These are phyloP conservation scores for Drosophila bifasciata DNA, from an alignment of 1,140 invertebrate genomes.

Conservation along the genomic window DNA sequence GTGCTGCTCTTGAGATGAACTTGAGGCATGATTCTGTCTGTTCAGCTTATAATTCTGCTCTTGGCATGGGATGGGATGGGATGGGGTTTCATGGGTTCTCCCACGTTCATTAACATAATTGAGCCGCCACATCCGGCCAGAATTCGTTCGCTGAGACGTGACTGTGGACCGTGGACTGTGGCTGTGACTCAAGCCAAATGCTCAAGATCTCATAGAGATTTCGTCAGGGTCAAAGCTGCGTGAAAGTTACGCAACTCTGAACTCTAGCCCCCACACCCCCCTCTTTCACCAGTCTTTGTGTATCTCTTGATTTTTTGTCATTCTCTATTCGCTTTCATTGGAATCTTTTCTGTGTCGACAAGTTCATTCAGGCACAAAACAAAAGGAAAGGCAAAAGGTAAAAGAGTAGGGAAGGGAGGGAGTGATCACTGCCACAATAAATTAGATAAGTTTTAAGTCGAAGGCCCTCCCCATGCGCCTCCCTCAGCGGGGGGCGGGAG, in stretches of 20 bases:
- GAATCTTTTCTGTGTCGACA: slow-evolving; percentile 57
- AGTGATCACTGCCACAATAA: slow-evolving; percentile 41
- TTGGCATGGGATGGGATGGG: too few species aligned
- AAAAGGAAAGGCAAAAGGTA: slow-evolving; percentile 33
- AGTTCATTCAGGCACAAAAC: slow-evolving; percentile 57
- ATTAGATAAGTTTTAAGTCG: slow-evolving; percentile 64
- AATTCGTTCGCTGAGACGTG: slow-evolving; percentile 32
- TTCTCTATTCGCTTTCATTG: slow-evolving; percentile 36
- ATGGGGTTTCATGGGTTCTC: too few species aligned
- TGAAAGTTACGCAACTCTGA: too few species aligned
- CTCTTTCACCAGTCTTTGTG: too few species aligned
- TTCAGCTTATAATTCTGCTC: too few species aligned
- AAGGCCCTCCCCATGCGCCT: slow-evolving; percentile 4
- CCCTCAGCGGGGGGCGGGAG: slow-evolving; percentile 19
- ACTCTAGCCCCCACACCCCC: too few species aligned
- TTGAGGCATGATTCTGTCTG: slow-evolving; percentile 9
- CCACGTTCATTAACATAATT: slow-evolving; percentile 29
- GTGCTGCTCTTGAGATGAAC: slow-evolving; percentile 16
- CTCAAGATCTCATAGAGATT: too few species aligned
- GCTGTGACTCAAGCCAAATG: too few species aligned
- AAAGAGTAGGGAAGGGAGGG: background rate
- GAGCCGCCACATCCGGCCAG: slow-evolving; percentile 17
- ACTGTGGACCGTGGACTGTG: background rate
- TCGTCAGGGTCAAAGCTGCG: too few species aligned
- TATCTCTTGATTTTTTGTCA: slow-evolving; percentile 9